These are phyloP conservation scores for Drosophila tropicalis DNA, from an alignment of 1,140 invertebrate genomes.

Conservation along the genomic window DNA sequence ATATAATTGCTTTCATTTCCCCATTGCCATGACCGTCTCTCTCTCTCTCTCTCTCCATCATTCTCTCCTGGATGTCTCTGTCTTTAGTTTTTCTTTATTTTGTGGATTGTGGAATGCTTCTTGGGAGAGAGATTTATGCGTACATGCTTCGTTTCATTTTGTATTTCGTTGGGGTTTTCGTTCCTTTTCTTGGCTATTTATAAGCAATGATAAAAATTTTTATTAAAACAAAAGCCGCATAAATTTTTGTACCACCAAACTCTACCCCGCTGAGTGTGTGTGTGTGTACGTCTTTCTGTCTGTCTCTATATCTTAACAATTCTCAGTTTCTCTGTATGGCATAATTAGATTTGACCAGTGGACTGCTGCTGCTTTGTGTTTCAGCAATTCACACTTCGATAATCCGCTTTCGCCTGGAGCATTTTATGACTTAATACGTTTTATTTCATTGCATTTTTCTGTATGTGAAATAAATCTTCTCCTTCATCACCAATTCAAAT, in stretches of 20 bases:
- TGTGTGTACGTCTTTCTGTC: conserved; percentile 40
- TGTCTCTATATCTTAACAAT: conserved; percentile 10
- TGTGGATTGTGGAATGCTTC: background rate
- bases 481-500: conserved; percentile 77
- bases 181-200: conserved; percentile 45
- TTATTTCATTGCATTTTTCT: conserved; percentile 69
- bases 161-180: conserved; percentile 11
- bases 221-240: conserved; percentile 80
- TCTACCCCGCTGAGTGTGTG: conserved; percentile 46
- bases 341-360: conserved; percentile 73
- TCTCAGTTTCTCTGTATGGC: conserved; percentile 46
- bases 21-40: background rate
- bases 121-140: conserved; percentile 60
- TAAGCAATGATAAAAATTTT: conserved; percentile 76
- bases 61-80: background rate
- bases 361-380: conserved; percentile 12
- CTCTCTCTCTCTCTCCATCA: background rate
- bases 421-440: conserved; percentile 81
- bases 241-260: conserved; percentile 50
- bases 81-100: too few relatives aligned
- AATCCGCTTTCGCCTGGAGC: conserved; percentile 67
- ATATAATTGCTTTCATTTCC: conserved; percentile 71
- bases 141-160: conserved; percentile 50
- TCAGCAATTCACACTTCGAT: conserved; percentile 69
- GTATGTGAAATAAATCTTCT: conserved; percentile 68